Percentiles rank a stretch among this genome's conserved stretches.
phyloP scores from a whole-genome alignment of 1,140 invertebrate genomes.

The Scaptodrosophila lebanonensis region DNA sequence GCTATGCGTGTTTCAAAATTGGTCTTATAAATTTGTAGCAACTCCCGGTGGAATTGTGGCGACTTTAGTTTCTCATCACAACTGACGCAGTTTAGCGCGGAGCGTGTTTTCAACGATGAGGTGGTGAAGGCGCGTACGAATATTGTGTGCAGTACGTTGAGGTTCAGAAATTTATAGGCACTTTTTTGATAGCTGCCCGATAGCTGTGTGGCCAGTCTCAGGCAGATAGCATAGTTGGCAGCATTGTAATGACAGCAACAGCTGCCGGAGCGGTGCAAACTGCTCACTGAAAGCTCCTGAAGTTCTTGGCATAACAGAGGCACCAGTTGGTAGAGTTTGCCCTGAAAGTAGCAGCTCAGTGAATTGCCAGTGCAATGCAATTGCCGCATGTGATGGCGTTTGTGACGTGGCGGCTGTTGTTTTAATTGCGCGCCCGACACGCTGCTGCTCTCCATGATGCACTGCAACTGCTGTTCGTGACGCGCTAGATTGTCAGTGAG shows the following conservation, averaged over 20 bases:
- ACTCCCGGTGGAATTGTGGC: conserved; percentile 41
- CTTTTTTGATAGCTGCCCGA: conserved; percentile 58
- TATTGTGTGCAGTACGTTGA: conserved; percentile 58
- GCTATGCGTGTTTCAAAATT: conserved; percentile 28
- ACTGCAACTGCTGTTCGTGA: conserved; percentile 51
- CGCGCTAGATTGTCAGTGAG: conserved; percentile 48
- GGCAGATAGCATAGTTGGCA: conserved; percentile 42
- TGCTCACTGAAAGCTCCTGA: conserved; percentile 55
- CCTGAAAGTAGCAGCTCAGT: conserved; percentile 66
- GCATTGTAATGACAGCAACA: conserved; percentile 69
- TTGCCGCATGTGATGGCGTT: conserved; percentile 38
- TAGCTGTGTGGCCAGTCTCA: conserved; percentile 38
- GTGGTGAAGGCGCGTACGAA: conserved; percentile 30
- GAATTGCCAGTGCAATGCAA: conserved; percentile 46
- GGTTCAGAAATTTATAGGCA: conserved; percentile 64
- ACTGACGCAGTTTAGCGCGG: conserved; percentile 35
- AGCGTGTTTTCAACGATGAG: conserved; percentile 18
- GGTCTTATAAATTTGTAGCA: conserved; percentile 53
- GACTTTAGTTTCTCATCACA: conserved; percentile 69
- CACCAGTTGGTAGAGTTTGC: conserved; percentile 51
- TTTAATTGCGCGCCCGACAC: conserved; percentile 35
- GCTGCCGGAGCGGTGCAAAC: conserved; percentile 52
- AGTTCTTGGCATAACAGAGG: conserved; percentile 44
- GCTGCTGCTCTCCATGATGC: conserved; percentile 53
- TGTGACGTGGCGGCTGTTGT: conserved; percentile 44